Evolutionary conservation across 1,140 invertebrate species (phyloP).

Genomic region (Saxidomus purpurata): DNA sequence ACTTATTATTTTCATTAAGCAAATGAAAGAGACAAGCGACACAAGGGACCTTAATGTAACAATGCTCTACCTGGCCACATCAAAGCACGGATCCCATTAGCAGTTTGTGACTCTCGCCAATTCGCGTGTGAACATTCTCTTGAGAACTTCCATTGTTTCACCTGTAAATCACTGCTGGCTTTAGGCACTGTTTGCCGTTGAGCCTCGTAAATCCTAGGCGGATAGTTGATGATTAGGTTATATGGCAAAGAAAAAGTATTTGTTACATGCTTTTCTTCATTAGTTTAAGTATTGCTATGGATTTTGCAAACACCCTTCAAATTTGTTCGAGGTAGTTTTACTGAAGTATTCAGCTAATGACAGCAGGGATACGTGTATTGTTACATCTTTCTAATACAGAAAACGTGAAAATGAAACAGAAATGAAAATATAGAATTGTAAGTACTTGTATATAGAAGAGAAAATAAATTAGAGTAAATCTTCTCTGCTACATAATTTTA

Average conservation of each 20-base stretch:
- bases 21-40: background rate
- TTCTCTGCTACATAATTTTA: too few species aligned
- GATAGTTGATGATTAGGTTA: background rate
- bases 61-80: conserved; percentile 25
- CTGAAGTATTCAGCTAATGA: too few species aligned
- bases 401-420: too few species aligned
- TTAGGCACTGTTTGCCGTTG: background rate
- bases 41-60: background rate
- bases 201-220: background rate
- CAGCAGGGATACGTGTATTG: too few species aligned
- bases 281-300: too few species aligned
- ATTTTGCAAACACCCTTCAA: too few species aligned
- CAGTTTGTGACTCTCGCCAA: background rate
- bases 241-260: background rate
- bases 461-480: too few species aligned
- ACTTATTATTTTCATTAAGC: conserved; percentile 6
- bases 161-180: background rate
- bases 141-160: background rate
- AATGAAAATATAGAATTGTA: too few species aligned
- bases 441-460: too few species aligned
- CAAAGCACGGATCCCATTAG: background rate
- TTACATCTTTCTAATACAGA: too few species aligned
- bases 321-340: too few species aligned
- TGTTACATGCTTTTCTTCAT: too few species aligned
- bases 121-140: background rate